phyloP scores from a whole-genome alignment of 2,797 vertebrate species.

The Lagocephalus sceleratus region DNA sequence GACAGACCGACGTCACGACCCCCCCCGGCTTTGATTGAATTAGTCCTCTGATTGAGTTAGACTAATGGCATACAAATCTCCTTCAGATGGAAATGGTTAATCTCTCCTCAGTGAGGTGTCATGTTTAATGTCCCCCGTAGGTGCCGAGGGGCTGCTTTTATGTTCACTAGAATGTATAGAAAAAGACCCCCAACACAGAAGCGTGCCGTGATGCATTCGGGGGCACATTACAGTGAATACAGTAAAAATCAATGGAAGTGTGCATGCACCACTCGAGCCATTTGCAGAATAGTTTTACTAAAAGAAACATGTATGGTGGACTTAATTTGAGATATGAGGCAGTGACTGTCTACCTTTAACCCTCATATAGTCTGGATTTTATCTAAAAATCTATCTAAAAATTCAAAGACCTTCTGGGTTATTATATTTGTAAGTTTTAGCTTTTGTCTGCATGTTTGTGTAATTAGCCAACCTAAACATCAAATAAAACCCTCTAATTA shows the following conservation, averaged over 20 bases:
- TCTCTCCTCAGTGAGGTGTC: slow-evolving; percentile 48
- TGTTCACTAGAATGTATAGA: slow-evolving; percentile 3
- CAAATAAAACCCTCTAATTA: no score
- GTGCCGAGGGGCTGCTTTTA: not conserved
- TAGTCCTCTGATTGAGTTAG: slow-evolving; percentile 62
- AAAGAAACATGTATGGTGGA: not conserved
- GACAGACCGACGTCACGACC: slow-evolving; percentile 63
- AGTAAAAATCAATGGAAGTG: no score
- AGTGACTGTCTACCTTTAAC: not conserved
- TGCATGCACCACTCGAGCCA: no score
- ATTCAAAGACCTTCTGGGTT: no score
- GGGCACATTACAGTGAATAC: not conserved
- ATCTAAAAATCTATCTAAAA: no score
- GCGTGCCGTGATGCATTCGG: slow-evolving; percentile 4
- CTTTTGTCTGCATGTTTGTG: slow-evolving; percentile 12
- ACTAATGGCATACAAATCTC: slow-evolving; percentile 63
- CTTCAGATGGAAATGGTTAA: slow-evolving; percentile 61
- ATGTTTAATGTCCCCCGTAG: slow-evolving; percentile 18
- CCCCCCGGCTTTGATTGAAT: slow-evolving; percentile 65
- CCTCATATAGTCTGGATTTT: no score
- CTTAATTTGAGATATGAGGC: not conserved
- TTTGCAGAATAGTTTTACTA: no score
- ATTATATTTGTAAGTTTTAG: slow-evolving; percentile 6
- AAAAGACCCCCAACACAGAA: not conserved
- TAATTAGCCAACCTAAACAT: no score